These are phyloP conservation scores for Bujurquina vittata DNA, from an alignment of 2,113 vertebrate species.

Conservation along the genomic window DNA sequence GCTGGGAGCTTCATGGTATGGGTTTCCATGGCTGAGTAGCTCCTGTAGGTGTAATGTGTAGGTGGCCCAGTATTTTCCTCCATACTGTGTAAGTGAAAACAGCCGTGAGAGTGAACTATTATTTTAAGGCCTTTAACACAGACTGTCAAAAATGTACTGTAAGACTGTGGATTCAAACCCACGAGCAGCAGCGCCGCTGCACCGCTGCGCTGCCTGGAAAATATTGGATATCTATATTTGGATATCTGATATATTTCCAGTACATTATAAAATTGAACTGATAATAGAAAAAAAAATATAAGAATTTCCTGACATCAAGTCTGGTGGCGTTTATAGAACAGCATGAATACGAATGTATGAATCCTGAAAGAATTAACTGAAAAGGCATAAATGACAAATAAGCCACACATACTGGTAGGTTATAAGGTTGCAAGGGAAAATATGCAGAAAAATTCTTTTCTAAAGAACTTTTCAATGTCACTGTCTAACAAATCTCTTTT, in stretches of 20 bases:
- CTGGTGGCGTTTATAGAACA: neutral
- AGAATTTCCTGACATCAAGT: neutral
- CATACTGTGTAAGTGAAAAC: neutral
- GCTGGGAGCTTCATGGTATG: neutral
- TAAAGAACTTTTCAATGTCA: conserved; percentile 22
- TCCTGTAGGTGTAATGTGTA: neutral
- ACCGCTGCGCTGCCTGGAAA: neutral
- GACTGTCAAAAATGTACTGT: neutral
- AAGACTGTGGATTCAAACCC: neutral
- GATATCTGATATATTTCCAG: neutral
- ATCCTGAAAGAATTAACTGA: neutral
- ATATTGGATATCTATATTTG: neutral
- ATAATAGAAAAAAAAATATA: neutral
- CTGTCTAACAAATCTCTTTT: neutral
- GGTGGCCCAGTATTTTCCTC: neutral
- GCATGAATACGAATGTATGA: neutral
- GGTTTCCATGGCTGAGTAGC: neutral
- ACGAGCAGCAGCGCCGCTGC: neutral
- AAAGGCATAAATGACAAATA: neutral
- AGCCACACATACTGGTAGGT: neutral
- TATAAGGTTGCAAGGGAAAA: neutral
- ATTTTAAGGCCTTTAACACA: neutral
- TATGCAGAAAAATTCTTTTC: neutral
- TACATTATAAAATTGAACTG: neutral
- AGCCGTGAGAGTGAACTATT: neutral